Evolutionary conservation across 1,140 invertebrate genomes (phyloP), one percentile per base, ranked within the genome.

Genomic region (Metaphire vulgaris): DNA sequence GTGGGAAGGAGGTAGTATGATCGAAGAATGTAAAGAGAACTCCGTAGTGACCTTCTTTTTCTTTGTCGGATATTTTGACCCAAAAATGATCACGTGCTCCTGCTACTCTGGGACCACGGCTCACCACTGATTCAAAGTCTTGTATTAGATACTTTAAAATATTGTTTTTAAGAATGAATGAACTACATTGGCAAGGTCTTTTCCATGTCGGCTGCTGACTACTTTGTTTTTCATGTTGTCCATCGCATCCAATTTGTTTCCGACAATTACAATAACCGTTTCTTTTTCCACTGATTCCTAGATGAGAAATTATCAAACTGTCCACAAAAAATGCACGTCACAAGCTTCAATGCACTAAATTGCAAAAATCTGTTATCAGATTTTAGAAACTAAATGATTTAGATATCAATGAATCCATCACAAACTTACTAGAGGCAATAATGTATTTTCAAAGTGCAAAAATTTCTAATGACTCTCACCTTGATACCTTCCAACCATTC

Each of bases 401-500:
- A 2, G 65, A 64, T 74, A 30, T 2, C 2, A 2, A 15, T 16
- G 65, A 2, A 15, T 12, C 6, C 16, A 30, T 0, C 56, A 66
- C 30, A n/a, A 66, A 32, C 41, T 65, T 1, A 12, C 1, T 1
- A 56, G 2, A 32, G 16, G 21, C 71, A 21, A 34, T 29, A 65
- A 34, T 21, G n/a, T 1, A 64, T 14, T 26, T 16, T 41, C 12
- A 56, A n/a, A n/a, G n/a, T n/a, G n/a, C n/a, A n/a, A n/a, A n/a
- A n/a, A n/a, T n/a, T n/a, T n/a, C n/a, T n/a, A n/a, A n/a, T n/a
- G n/a, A n/a, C n/a, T 68, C 83, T 84, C 81, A 89, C 88, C 80
- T 88, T 84, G 28, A 91, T 88, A 79, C 87, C 88, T 75, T 85
- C 84, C 80, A 91, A 87, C 90, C 90, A 91, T 74, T 90, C 88